Conservation (phyloP, 2,113 vertebrate genomes). For the Psilopsiagon aurifrons region DNA sequence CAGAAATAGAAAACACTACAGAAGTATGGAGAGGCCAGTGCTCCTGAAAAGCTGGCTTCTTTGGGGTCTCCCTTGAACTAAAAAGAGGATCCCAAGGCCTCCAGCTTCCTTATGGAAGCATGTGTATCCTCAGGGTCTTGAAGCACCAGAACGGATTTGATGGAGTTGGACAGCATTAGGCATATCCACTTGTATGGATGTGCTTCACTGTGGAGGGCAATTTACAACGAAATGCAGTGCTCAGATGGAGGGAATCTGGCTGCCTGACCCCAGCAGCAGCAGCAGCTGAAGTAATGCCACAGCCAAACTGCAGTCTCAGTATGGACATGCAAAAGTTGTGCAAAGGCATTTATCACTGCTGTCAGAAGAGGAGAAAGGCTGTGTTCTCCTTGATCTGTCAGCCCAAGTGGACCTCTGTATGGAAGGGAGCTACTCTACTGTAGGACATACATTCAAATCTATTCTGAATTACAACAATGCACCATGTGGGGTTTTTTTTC, state of each 20-base stretch:
- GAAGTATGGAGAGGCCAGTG: background rate
- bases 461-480: background rate
- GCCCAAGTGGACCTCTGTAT: accelerated
- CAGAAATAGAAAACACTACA: background rate
- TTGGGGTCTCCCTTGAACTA: accelerated
- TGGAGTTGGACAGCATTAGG: background rate
- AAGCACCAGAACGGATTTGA: background rate
- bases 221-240: background rate
- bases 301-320: background rate
- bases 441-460: background rate
- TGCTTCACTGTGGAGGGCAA: background rate
- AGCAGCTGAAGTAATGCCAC: background rate
- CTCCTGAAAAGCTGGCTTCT: background rate
- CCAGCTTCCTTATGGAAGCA: background rate
- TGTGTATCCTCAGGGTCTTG: background rate
- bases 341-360: background rate
- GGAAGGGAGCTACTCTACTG: background rate
- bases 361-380: background rate
- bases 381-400: background rate
- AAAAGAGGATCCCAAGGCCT: background rate
- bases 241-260: background rate
- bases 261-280: background rate
- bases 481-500: background rate
- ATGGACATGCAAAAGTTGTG: background rate
- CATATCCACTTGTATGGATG: accelerated